Evolutionary conservation across 2,888 invertebrate genomes (phyloP), one percentile per base, ranked within the genome.

Genomic region (Andrena flavipes): DNA sequence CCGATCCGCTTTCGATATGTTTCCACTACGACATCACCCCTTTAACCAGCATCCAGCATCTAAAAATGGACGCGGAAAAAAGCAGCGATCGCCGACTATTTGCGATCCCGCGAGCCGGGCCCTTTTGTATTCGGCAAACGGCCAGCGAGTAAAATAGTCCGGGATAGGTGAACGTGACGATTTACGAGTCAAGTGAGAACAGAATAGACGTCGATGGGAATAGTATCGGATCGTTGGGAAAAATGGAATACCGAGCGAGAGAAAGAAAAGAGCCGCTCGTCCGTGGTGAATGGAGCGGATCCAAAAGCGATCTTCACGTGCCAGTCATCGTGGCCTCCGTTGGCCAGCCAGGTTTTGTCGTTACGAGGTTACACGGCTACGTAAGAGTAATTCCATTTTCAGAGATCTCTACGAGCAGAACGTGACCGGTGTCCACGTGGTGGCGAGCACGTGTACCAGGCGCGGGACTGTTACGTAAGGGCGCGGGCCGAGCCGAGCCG

Each of bases 391-490:
- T 86, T 84, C 69, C 83, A 85, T 85, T 85, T 85, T 85, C 74
- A 59, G 74, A 62, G 70, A 56, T 76, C 62, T 42, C 74, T 78
- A 49, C 68, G 67, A 64, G 51, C 75, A 23, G 81, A 88, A 87
- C 87, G 87, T 83, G 85, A 88, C 77, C 80, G 63, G 23, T 54
- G 64, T 78, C 82, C 88, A 85, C 88, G 84, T 88, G 88, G 80
- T 85, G 48, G 42, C 72, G 75, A 83, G 79, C 86, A 86, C 86
- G 86, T 86, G 86, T 67, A 80, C 63, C 10, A 29, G 42, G 63
- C 82, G 79, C 83, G 78, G 64, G 82, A 86, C 76, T 72, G 71
- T 86, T 87, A 80, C 75, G 62, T 88, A 88, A 88, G 70, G 59
- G 26, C 30, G 20, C 26, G 30, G 20, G 3, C 54, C 68, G 70